Conservation (phyloP, 2,888 invertebrate genomes). For the Tetramorium bicarinatum region DNA sequence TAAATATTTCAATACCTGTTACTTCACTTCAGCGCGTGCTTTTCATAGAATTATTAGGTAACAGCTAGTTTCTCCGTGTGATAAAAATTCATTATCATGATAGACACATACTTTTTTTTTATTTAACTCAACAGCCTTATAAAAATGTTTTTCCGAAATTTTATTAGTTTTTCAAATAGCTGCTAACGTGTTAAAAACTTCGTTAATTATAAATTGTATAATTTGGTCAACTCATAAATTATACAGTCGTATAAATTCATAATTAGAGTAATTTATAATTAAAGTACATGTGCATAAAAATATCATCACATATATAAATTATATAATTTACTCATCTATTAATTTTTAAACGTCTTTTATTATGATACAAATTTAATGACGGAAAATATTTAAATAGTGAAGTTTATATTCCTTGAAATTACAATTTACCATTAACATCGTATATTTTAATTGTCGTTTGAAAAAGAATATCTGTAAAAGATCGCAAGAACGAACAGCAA, state of each 20-base stretch:
- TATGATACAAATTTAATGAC: not conserved
- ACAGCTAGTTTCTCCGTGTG: not conserved
- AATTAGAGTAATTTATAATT: constrained; percentile 17
- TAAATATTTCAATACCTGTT: constrained; percentile 42
- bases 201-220: not conserved
- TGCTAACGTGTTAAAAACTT: not conserved
- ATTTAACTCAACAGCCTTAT: not conserved
- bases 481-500: not conserved
- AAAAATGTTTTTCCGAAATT: not conserved
- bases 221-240: not conserved
- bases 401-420: not conserved
- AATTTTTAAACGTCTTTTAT: not conserved
- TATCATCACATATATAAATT: not conserved
- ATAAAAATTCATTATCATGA: not conserved
- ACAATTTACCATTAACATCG: not conserved
- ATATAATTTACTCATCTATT: not conserved
- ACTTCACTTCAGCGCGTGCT: constrained; percentile 6
- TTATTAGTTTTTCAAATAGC: constrained; percentile 5
- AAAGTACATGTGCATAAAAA: not conserved
- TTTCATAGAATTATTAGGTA: not conserved
- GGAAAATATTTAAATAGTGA: not conserved
- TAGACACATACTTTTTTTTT: not conserved
- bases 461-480: not conserved
- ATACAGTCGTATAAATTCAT: not conserved
- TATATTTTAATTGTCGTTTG: not conserved